A percentile compares a stretch with the other conserved stretches of the same genome.
These are phyloP conservation scores for Machimus atricapillus DNA, from an alignment of 2,888 invertebrate species.

Conservation along the genomic window DNA sequence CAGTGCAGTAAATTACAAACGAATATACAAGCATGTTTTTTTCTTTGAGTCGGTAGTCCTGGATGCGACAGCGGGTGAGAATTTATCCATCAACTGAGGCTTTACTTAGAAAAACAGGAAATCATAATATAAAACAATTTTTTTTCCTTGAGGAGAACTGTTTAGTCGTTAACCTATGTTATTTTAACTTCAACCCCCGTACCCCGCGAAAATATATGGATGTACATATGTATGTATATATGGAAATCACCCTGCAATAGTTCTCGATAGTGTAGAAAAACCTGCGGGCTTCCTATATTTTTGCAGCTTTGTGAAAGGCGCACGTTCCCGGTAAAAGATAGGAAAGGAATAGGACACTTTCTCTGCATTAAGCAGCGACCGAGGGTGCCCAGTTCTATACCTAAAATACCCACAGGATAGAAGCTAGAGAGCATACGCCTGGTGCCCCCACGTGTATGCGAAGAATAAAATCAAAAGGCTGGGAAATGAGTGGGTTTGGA, in stretches of 20 bases:
- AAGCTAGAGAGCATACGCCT: not conserved
- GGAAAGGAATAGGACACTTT: not conserved
- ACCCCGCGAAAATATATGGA: not conserved
- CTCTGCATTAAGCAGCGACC: not conserved
- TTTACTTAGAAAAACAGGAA: not conserved
- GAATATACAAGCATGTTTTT: not conserved
- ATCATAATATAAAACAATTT: not conserved
- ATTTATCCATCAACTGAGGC: not conserved
- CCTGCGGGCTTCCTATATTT: not conserved
- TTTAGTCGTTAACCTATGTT: not conserved
- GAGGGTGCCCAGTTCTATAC: not conserved
- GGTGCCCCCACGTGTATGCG: not conserved
- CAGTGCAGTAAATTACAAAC: not conserved
- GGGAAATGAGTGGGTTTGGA: not conserved
- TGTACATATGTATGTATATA: not conserved
- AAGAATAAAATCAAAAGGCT: constrained; percentile 7
- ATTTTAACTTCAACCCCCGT: not conserved
- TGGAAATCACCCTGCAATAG: not conserved
- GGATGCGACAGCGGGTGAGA: not conserved
- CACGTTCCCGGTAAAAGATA: not conserved
- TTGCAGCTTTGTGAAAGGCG: not conserved
- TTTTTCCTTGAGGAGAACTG: not conserved
- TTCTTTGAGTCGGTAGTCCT: not conserved
- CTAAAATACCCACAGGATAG: not conserved
- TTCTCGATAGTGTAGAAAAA: not conserved